These are phyloP conservation scores for Sipunculus nudus DNA, from an alignment of 2,888 invertebrate genomes.

Conservation along the genomic window DNA sequence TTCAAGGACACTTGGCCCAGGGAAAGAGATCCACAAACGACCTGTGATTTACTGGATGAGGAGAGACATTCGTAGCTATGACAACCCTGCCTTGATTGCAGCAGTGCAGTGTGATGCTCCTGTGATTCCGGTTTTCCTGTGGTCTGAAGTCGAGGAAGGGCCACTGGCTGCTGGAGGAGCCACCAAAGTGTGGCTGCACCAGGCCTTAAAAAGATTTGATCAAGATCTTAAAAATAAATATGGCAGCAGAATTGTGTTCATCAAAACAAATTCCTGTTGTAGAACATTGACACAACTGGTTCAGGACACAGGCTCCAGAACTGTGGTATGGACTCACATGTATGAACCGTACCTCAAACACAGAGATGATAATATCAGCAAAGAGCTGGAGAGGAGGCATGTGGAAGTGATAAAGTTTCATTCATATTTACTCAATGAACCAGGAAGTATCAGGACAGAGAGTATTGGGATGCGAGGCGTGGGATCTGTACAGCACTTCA, in stretches of 20 bases:
- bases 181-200: slow-evolving; percentile 47
- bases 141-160: slow-evolving; percentile 44
- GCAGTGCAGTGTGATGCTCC: slow-evolving; percentile 36
- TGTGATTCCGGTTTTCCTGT: slow-evolving; percentile 41
- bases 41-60: slow-evolving; percentile 45
- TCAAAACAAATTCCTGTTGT: slow-evolving; percentile 31
- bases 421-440: slow-evolving; percentile 44
- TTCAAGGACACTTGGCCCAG: slow-evolving; percentile 13
- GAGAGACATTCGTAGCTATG: slow-evolving; percentile 43
- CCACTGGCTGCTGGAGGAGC: slow-evolving; percentile 45
- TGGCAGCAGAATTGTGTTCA: slow-evolving; percentile 38
- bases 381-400: slow-evolving; percentile 28
- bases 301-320: slow-evolving; percentile 36
- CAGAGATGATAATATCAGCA: slow-evolving; percentile 44
- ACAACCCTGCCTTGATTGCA: slow-evolving; percentile 44
- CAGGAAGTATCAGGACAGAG: slow-evolving; percentile 42
- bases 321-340: slow-evolving; percentile 40
- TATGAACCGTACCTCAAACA: slow-evolving; percentile 44
- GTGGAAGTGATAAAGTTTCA: slow-evolving; percentile 38
- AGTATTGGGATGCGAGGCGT: slow-evolving; percentile 43
- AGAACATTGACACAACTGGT: slow-evolving; percentile 31
- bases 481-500: slow-evolving; percentile 47
- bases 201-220: slow-evolving; percentile 39
- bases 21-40: slow-evolving; percentile 24
- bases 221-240: slow-evolving; percentile 26